Evolutionary conservation across 1,140 invertebrate species (phyloP).

Genomic region (Heliothis virescens): DNA sequence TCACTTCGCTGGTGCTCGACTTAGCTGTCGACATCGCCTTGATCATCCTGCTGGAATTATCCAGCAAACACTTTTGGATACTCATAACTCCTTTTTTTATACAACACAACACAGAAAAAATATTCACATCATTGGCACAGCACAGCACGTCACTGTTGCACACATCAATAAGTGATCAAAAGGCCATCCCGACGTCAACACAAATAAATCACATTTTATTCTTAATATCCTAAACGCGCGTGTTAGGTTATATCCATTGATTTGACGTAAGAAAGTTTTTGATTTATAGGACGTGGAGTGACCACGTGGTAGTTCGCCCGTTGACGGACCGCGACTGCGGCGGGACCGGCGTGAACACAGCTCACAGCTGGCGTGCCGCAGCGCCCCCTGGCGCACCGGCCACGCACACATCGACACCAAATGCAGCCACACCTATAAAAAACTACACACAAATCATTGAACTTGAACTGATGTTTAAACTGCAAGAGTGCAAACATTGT

Average conservation of each 20-base stretch:
- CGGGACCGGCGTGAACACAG: conserved; percentile 52
- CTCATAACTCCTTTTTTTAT: conserved; percentile 75
- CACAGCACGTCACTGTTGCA: conserved; percentile 68
- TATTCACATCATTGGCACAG: conserved; percentile 72
- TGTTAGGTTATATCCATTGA: conserved; percentile 86
- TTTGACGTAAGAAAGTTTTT: conserved; percentile 85
- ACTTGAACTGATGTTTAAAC: conserved; percentile 39
- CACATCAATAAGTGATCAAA: conserved; percentile 56
- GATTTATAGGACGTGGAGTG: conserved; percentile 42
- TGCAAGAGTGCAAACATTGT: conserved; percentile 36
- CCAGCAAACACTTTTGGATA: conserved; percentile 84
- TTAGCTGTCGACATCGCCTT: conserved; percentile 83
- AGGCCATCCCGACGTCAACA: conserved; percentile 57
- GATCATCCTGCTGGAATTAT: conserved; percentile 84
- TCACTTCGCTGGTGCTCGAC: conserved; percentile 76
- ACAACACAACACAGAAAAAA: conserved; percentile 64
- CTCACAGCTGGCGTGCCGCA: conserved; percentile 43
- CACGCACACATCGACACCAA: conserved; percentile 59
- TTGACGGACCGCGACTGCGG: conserved; percentile 67
- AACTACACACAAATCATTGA: conserved; percentile 53
- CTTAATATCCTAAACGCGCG: conserved; percentile 61
- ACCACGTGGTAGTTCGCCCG: conserved; percentile 56
- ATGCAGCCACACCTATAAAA: conserved; percentile 55
- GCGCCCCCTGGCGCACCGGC: conserved; percentile 55
- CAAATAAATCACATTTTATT: conserved; percentile 74